These are phyloP conservation scores for Sebastes matsubarae DNA, from an alignment of 2,797 vertebrate genomes.

Conservation along the genomic window DNA sequence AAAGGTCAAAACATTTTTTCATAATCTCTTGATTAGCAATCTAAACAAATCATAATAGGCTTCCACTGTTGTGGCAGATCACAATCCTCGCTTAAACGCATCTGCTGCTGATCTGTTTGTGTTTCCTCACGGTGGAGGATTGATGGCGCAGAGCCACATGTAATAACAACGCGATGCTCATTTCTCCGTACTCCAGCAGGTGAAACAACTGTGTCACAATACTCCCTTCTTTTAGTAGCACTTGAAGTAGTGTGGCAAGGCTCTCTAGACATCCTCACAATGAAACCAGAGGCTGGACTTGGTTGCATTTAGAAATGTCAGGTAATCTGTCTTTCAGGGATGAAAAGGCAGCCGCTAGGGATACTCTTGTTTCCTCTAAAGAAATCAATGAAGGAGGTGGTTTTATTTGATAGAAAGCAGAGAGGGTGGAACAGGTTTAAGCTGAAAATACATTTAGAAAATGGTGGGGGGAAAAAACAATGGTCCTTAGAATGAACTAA, in stretches of 20 bases:
- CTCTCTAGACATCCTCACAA: slow-evolving; percentile 33
- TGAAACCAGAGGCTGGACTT: slow-evolving; percentile 43
- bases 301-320: slow-evolving; percentile 75
- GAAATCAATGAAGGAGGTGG: slow-evolving; percentile 72
- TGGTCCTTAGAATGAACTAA: slow-evolving; percentile 1
- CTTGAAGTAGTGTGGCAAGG: slow-evolving; percentile 20
- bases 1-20: neutral
- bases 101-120: slow-evolving; percentile 12
- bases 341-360: slow-evolving; percentile 73
- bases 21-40: neutral
- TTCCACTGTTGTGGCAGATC: neutral
- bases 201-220: slow-evolving; percentile 53
- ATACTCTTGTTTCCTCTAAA: slow-evolving; percentile 74
- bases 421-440: slow-evolving; percentile 25
- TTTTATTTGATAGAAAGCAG: slow-evolving; percentile 65
- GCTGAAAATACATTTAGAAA: slow-evolving; percentile 48
- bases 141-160: slow-evolving; percentile 19
- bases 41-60: neutral
- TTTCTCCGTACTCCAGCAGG: slow-evolving; percentile 28
- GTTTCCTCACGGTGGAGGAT: neutral
- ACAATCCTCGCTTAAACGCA: neutral
- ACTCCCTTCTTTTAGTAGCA: slow-evolving; percentile 33
- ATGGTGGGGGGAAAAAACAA: neutral
- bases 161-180: slow-evolving; percentile 23
- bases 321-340: slow-evolving; percentile 77